Base-by-base conservation (phyloP, 1,140 invertebrate genomes). In the Drosophila ironensis region DNA sequence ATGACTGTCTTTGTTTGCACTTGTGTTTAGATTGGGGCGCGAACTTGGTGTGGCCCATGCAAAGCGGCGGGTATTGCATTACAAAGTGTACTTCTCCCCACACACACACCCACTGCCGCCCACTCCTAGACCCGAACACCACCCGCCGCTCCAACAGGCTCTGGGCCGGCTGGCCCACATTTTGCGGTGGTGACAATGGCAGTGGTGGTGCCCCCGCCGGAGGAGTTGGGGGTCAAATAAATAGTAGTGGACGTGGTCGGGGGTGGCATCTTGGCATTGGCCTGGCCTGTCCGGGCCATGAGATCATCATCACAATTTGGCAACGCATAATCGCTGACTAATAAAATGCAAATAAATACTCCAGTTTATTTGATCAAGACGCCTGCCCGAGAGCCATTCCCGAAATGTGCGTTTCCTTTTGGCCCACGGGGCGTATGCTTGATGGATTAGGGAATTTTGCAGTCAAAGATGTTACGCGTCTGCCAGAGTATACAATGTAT, bases 241-340 rank as follows among this genome's bases (percentile, higher is more conserved):
- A n/a, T n/a, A n/a, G 30, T 1, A 12, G 30, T 14, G 7, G 11
- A 11, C n/a, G 11, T 4, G 30, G 30, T 14, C 28, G 47, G 48
- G 52, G 61, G 35, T 61, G 61, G 41, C 28, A 66, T 53, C 61
- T 64, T 42, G 61, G 61, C 61, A 46, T 52, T 35, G 41, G 40
- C 40, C 20, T 60, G 67, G 52, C 14, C 46, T 60, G 54, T 57
- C 42, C 45, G 52, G 73, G 72, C 30, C 30, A 33, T 82, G 77
- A 82, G 84, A 82, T 82, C 77, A 82, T 82, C 77, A 84, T 82
- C 77, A 52, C 73, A 60, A 84, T 84, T 82, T 77, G 73, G 78
- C 78, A 82, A 72, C 75, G 53, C 52, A 77, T 82, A 82, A 81
- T 76, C 63, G 76, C 44, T 59, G 54, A 54, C 77, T 72, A 82